Evolutionary conservation across 2,113 vertebrate species (phyloP), one percentile per base, ranked within the genome.

Genomic region (Tor tambroides): DNA sequence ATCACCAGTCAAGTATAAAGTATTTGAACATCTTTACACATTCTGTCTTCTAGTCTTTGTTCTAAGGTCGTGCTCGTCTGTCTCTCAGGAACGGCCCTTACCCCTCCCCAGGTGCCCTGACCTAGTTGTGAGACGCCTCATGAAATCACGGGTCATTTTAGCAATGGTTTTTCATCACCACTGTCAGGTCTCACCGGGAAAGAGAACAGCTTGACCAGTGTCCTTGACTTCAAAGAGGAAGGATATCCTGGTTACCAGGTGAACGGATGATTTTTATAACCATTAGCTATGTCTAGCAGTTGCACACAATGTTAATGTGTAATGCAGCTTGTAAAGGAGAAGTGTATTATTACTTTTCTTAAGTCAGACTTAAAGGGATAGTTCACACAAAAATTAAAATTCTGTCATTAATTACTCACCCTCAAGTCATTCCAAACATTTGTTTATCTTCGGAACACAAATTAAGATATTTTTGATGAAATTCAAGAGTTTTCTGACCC

Each of bases 101-200:
- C 80, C 69, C 23, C n/a, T 84, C 80, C 63, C 74, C 49, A 75
- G 38, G 80, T 85, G 88, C 74, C 30, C 80, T 89, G 89, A 87
- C 90, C 89, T 85, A 92, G 88, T 89, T 91, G 85, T 85, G 83
- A 86, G 76, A 85, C 12, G 59, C 54, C 63, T 46, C 84, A 56
- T 77, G 74, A 81, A 80, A 82, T 69, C 23, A 26, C 17, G 2
- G 35, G 84, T 69, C 83, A 71, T 35, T 86, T 79, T 74, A 74
- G 46, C 59, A 43, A 67, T 69, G 65, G 81, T 90, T 89, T 91
- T 86, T 92, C 84, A 89, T 63, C 76, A 61, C 41, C 86, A 85
- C 41, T 80, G 74, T 35, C n/a, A 75, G 23, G 75, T 87, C 84
- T 88, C 87, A 49, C 41, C 23, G 86, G 84, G 43, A 56, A 41